Evolutionary conservation across 2,888 invertebrate genomes (phyloP).

Genomic region (Andrena marginata): DNA sequence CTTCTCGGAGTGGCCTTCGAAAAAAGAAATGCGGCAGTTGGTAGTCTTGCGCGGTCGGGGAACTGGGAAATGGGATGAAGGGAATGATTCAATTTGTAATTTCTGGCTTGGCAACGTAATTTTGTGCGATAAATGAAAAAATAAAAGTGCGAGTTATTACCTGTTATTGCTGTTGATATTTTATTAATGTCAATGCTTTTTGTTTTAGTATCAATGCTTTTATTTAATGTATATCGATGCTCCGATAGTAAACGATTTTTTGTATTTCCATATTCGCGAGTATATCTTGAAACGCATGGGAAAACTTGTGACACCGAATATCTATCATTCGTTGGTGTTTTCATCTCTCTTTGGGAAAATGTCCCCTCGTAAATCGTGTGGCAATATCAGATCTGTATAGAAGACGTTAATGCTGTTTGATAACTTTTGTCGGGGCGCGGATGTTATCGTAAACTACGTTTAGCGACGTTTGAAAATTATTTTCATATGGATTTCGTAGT

Average conservation of each 20-base stretch:
- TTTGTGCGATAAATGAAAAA: too few relatives aligned
- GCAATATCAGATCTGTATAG: constrained; percentile 33
- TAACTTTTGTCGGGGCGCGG: constrained; percentile 46
- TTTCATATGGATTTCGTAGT: constrained; percentile 55
- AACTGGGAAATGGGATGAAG: too few relatives aligned
- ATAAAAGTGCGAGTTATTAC: too few relatives aligned
- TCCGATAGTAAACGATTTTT: too few relatives aligned
- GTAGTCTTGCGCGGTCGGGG: too few relatives aligned
- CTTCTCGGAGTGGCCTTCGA: neutral
- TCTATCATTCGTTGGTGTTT: neutral
- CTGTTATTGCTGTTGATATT: too few relatives aligned
- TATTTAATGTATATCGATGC: too few relatives aligned
- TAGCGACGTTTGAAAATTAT: constrained; percentile 58
- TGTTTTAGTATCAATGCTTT: too few relatives aligned
- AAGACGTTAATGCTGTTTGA: constrained; percentile 54
- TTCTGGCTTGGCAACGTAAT: too few relatives aligned
- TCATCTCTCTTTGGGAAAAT: neutral
- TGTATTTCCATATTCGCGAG: neutral
- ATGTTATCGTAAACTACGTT: constrained; percentile 59
- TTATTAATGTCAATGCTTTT: too few relatives aligned
- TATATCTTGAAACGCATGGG: neutral
- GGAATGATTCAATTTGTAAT: too few relatives aligned
- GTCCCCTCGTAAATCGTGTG: constrained; percentile 2
- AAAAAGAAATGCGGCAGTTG: too few relatives aligned
- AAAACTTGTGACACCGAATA: neutral